Evolutionary conservation across 2,888 invertebrate species (phyloP).

Genomic region (Meiosimyza decipiens): DNA sequence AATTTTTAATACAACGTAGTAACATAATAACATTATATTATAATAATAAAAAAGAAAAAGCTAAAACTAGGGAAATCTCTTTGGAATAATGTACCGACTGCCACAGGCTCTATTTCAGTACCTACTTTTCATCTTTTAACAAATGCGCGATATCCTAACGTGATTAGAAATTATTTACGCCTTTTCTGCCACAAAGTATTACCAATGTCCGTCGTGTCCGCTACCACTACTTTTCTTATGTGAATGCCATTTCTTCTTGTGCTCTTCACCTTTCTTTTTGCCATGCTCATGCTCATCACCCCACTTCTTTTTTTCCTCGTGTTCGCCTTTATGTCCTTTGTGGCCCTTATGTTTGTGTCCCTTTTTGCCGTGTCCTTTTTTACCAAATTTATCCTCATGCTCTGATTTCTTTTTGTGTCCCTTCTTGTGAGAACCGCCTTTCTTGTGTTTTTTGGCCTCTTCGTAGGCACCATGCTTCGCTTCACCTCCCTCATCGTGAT

Average conservation of each 20-base stretch:
- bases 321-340: conserved; percentile 82
- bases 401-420: conserved; percentile 83
- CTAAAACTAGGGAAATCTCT: neutral
- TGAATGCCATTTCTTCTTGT: conserved; percentile 81
- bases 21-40: neutral
- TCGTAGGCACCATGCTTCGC: conserved; percentile 85
- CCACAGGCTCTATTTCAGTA: neutral
- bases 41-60: neutral
- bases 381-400: conserved; percentile 81
- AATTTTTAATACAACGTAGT: no score
- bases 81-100: neutral
- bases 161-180: no score
- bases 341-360: conserved; percentile 84
- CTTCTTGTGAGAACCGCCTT: conserved; percentile 84
- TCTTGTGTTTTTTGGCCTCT: conserved; percentile 83
- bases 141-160: no score
- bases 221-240: conserved; percentile 68
- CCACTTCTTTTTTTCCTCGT: conserved; percentile 81
- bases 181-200: neutral
- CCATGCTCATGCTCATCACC: conserved; percentile 79
- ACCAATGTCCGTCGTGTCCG: conserved; percentile 21
- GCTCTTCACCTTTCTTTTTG: conserved; percentile 83
- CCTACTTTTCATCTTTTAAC: no score
- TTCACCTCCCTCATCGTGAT: conserved; percentile 83
- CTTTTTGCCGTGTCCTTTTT: conserved; percentile 83